Base-by-base conservation (phyloP, 2,888 invertebrate genomes). In the Nemotelus pantherinus region DNA sequence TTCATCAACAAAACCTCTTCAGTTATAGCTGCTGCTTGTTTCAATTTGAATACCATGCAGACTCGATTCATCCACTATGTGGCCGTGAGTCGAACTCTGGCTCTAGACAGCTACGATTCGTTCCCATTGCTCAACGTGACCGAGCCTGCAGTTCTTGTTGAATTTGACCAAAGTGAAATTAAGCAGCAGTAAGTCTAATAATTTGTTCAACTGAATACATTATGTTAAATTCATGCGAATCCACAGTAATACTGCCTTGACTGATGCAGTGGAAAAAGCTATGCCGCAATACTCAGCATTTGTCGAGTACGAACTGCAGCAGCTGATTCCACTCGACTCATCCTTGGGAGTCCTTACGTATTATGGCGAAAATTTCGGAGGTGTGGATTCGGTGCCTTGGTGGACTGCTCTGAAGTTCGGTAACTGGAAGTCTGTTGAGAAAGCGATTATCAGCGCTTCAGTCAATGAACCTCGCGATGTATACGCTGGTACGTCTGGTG, bases 401-500 rank as follows among this genome's bases (percentile, higher is more conserved):
- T 74, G 74, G 74, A 9, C 25, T 41, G 39, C 60, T 3, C 44
- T 74, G 2, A 58, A 47, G 41, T 63, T 9, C 47, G 74, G 74
- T 39, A 74, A 74, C 43, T 74, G 74, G 74, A 74, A 48, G 10
- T 43, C 6, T 7, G 63, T 74, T 25, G 60, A 60, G 48, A n/a
- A 60, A 3, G 63, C 63, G 5, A 74, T 74, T 6, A 39, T 50
- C 2, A 57, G 63, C 25, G 41, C 41, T 60, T 45, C 48, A 9
- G n/a, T 41, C 6, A 39, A 60, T 48, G 39, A 43, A 44, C 7
- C 48, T 25, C 63, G 63, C 44, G 76, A 76, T 4, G 76, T 76
- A 1, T 76, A 65, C n/a, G 64, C 65, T 47, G 76, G 76, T 6
- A 76, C 65, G 25, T 76, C 76, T 7, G 65, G 76, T 44, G 45